A percentile compares a stretch with the other conserved stretches of the same genome.
phyloP scores from a whole-genome alignment of 2,888 invertebrate species.

The Laspeyria flexula region DNA sequence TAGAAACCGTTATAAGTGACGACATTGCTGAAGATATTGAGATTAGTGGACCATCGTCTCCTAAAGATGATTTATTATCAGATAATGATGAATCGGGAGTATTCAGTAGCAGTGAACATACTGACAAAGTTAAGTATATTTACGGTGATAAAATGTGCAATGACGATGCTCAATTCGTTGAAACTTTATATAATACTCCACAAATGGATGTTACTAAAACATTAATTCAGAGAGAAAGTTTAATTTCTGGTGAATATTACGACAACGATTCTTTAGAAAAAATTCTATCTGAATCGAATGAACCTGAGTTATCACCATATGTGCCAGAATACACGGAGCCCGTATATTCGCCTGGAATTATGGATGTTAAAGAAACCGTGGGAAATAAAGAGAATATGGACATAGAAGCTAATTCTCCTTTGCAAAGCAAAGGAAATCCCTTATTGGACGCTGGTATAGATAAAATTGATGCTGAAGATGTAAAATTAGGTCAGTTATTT shows the following conservation, averaged over 20 bases:
- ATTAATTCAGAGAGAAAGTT: constrained; percentile 47
- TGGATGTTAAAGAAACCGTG: constrained; percentile 29
- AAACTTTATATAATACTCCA: constrained; percentile 71
- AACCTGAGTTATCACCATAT: constrained; percentile 34
- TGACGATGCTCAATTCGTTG: constrained; percentile 65
- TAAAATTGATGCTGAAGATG: constrained; percentile 28
- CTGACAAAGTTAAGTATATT: constrained; percentile 62
- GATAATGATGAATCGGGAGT: constrained; percentile 46
- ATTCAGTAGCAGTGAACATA: constrained; percentile 53
- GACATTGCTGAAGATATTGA: constrained; percentile 72
- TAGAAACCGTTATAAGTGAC: constrained; percentile 79
- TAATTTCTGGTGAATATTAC: constrained; percentile 41
- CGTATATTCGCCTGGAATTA: constrained; percentile 30
- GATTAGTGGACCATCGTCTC: constrained; percentile 58
- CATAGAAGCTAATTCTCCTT: constrained; percentile 27
- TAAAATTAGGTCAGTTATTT: constrained; percentile 17
- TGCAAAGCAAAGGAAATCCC: constrained; percentile 31
- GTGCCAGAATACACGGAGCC: constrained; percentile 36
- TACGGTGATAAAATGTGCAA: constrained; percentile 68
- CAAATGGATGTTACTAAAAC: constrained; percentile 74
- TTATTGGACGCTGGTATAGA: constrained; percentile 38
- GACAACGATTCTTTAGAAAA: constrained; percentile 59
- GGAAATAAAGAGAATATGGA: constrained; percentile 56
- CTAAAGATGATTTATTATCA: constrained; percentile 46
- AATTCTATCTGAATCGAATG: constrained; percentile 57